Percentiles rank a stretch among this genome's conserved stretches.
These are phyloP conservation scores for Periparus ater DNA, from an alignment of 2,797 vertebrate species.

Conservation along the genomic window DNA sequence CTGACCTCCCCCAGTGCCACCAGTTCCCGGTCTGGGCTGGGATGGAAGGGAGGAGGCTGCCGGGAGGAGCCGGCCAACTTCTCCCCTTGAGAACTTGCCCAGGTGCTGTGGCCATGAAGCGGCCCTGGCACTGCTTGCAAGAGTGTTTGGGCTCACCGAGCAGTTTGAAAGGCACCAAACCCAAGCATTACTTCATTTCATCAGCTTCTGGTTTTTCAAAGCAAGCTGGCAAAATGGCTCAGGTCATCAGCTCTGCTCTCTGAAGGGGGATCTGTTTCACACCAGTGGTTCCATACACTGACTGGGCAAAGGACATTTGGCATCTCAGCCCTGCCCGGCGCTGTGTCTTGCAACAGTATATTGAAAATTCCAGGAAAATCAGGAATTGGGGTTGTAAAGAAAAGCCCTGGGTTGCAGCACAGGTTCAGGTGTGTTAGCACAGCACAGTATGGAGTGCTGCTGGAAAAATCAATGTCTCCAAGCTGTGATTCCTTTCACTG, in stretches of 20 bases:
- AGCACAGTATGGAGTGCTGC: background rate
- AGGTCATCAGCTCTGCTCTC: accelerated
- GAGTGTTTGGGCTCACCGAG: background rate
- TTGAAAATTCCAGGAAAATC: background rate
- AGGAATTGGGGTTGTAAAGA: background rate
- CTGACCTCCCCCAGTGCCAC: background rate
- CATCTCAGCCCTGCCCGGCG: accelerated
- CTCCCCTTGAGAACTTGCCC: background rate
- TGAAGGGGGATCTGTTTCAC: background rate
- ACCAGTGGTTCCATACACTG: accelerated
- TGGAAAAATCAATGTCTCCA: background rate
- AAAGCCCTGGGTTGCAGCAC: background rate
- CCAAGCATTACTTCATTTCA: background rate
- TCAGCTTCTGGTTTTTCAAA: background rate
- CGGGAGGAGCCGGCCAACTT: too few species aligned
- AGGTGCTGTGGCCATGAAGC: background rate
- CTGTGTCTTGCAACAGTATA: background rate
- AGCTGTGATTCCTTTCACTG: accelerated
- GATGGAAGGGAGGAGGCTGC: background rate
- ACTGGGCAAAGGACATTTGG: background rate
- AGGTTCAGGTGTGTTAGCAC: background rate
- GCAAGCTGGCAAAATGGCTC: background rate
- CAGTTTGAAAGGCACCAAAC: background rate
- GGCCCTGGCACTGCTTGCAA: background rate
- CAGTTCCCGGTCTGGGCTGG: background rate